Evolutionary conservation across 2,888 invertebrate genomes (phyloP), one percentile per base, ranked within the genome.

Genomic region (Sepioteuthis lessoniana): DNA sequence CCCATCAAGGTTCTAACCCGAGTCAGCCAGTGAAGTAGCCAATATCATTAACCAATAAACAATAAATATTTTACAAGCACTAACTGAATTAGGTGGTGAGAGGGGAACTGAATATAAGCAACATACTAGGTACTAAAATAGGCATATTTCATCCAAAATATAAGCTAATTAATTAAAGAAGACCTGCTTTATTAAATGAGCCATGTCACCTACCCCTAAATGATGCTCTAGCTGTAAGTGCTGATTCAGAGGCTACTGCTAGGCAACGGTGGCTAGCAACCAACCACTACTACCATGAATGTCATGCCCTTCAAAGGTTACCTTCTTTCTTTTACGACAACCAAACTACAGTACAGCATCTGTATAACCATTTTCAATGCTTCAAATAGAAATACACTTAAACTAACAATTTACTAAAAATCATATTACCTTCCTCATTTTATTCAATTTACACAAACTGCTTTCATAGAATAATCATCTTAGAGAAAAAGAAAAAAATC

Each of bases 271-370:
- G 16, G 76, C 76, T n/a, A 76, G n/a, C 76, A 76, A 76, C 31
- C 76, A 76, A 13, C n/a, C 76, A 76, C 76, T 16, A 13, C 76
- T n/a, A n/a, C 76, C 76, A 13, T 76, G 76, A 76, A 76, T 76
- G 76, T 76, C 76, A 76, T 76, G 76, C n/a, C 76, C 76, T 76
- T 76, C 76, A 76, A 76, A 76, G 76, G 76, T 76, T 76, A 76
- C 76, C 76, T 76, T 76, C 76, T 13, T n/a, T 35, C n/a, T 35
- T 76, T 76, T 31, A 28, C n/a, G 4, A 76, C 76, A 76, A 4
- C 76, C n/a, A 35, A 76, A 76, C n/a, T 76, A 76, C 28, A 76
- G 10, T n/a, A 76, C n/a, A 76, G 76, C 76, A n/a, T 76, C 76
- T 16, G 16, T 76, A 76, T 76, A 13, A n/a, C 35, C n/a, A 76